Evolutionary conservation across 2,113 vertebrate species (phyloP), one percentile per base, ranked within the genome.

Genomic region (Lathamus discolor): DNA sequence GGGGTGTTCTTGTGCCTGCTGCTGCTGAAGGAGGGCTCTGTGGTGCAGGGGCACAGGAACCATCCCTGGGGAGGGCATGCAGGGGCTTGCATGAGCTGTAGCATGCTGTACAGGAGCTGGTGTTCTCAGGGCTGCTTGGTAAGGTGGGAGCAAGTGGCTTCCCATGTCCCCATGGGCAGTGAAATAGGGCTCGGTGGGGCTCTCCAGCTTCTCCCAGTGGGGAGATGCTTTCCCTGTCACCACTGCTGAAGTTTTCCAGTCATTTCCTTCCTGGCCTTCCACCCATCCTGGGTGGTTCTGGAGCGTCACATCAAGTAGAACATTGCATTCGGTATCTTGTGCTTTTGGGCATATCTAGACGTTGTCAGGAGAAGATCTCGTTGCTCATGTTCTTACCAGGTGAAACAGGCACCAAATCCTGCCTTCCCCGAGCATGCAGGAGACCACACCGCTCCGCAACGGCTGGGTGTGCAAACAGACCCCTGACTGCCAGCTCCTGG

Each of bases 371-470:
- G 24, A 31, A 35, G 28, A 41, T 67, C 20, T 25, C 7, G 9
- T 22, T 35, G 3, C 33, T 92, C 14, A 0, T 14, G 1, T 44
- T 81, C 59, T n/a, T 22, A 11, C 17, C 28, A 84, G 69, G 31
- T 39, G 33, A 73, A 77, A 29, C 25, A 8, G 2, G 13, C 54
- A 13, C 54, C 51, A 59, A 70, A 4, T 8, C 12, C 59, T 15
- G 14, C 37, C 29, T 59, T 23, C 46, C 46, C 18, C 1, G 8
- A 8, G n/a, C 0, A 11, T 9, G 66, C 35, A 9, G 35, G 64
- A 64, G n/a, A 5, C 0, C 1, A 69, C 64, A 49, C 15, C 0
- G 0, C 70, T 46, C 61, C 3, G 9, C 13, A 1, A 2, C 0
- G 29, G 23, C 69, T 0, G 4, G 66, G 13, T 61, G 46, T 41